Evolutionary conservation across 2,888 invertebrate species (phyloP).

Genomic region (Sipha maydis): DNA sequence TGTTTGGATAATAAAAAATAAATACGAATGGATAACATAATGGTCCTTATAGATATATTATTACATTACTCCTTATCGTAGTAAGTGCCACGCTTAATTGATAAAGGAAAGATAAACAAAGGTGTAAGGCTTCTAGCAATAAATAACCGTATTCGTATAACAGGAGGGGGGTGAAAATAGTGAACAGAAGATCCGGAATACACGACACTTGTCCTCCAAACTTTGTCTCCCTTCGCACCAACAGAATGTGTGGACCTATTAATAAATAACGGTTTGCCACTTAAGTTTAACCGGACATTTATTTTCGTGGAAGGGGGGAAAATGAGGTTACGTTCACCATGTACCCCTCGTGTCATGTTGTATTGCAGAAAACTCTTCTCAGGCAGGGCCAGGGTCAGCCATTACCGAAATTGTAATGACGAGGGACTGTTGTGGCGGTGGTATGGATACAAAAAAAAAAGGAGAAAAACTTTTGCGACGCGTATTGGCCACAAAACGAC

Average conservation of each 20-base stretch:
- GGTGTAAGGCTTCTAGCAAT: neutral
- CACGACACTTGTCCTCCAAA: constrained; percentile 7
- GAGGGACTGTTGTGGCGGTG: neutral
- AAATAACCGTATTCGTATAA: neutral
- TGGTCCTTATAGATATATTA: neutral
- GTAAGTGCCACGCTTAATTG: neutral
- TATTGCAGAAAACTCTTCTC: constrained; percentile 27
- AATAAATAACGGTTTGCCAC: constrained; percentile 60
- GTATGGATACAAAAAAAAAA: neutral
- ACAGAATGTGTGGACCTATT: constrained; percentile 19
- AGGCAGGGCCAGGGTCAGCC: neutral
- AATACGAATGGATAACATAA: neutral
- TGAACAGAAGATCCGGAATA: neutral
- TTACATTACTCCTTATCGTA: neutral
- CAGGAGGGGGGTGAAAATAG: neutral
- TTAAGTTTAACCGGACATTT: constrained; percentile 58
- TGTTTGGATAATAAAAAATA: neutral
- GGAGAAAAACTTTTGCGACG: constrained; percentile 50
- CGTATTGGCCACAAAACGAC: constrained; percentile 48
- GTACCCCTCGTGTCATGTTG: neutral
- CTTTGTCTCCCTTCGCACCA: neutral
- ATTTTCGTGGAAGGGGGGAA: constrained; percentile 1
- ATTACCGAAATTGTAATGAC: constrained; percentile 60
- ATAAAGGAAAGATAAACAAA: constrained; percentile 15
- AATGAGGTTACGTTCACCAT: neutral